Evolutionary conservation across 2,888 invertebrate genomes (phyloP).

Genomic region (Eumerus sabulonum): DNA sequence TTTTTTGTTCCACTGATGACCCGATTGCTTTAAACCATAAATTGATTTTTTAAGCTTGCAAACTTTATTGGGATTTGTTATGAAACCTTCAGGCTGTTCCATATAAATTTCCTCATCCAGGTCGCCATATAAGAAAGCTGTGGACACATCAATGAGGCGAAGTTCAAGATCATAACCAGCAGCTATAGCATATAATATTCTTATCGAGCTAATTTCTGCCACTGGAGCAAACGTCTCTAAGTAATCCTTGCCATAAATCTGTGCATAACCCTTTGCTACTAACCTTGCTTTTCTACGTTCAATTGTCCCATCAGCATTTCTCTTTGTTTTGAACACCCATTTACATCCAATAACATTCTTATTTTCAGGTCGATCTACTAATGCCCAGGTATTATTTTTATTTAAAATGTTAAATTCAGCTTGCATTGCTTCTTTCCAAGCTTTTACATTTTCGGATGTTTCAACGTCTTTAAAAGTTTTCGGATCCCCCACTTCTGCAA

Average conservation of each 20-base stretch:
- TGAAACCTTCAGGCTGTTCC: neutral
- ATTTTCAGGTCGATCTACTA: neutral
- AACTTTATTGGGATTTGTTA: slow-evolving; percentile 6
- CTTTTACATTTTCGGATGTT: neutral
- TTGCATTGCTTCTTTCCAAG: slow-evolving; percentile 3
- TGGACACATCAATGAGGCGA: slow-evolving; percentile 46
- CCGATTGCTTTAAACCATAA: slow-evolving; percentile 26
- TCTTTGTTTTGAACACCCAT: slow-evolving; percentile 1
- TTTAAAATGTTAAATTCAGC: slow-evolving; percentile 2
- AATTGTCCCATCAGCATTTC: neutral
- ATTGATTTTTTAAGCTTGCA: slow-evolving; percentile 24
- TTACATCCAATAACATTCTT: slow-evolving; percentile 9
- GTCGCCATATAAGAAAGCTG: neutral
- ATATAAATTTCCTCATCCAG: neutral
- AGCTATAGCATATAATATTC: slow-evolving; percentile 16
- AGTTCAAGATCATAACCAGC: slow-evolving; percentile 35
- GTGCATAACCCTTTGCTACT: slow-evolving; percentile 52
- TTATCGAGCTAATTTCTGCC: slow-evolving; percentile 13
- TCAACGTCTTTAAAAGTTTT: neutral
- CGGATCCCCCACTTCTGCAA: neutral
- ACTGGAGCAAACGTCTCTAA: slow-evolving; percentile 49
- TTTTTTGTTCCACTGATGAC: slow-evolving; percentile 17
- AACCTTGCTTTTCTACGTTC: slow-evolving; percentile 32
- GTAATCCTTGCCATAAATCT: slow-evolving; percentile 42
- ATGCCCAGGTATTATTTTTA: no score